These are phyloP conservation scores for Micromys minutus DNA, from an alignment of 2,113 vertebrate genomes.

Conservation along the genomic window DNA sequence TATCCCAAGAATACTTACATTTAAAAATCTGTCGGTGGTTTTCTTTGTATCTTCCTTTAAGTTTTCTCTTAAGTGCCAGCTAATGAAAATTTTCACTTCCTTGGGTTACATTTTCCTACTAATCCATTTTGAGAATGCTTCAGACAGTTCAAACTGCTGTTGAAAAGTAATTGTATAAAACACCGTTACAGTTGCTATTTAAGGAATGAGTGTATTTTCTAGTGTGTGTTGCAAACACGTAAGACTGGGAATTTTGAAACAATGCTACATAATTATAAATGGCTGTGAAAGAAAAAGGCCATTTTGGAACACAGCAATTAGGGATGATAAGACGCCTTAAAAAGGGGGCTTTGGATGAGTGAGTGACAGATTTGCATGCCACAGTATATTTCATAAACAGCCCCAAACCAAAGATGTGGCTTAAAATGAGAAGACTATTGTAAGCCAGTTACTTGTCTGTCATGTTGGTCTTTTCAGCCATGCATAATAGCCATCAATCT, in stretches of 20 bases:
- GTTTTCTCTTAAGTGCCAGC: neutral
- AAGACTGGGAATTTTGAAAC: conserved; percentile 15
- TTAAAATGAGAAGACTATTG: neutral
- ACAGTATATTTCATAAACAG: conserved; percentile 6
- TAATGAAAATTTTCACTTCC: conserved; percentile 27
- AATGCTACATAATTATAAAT: conserved; percentile 23
- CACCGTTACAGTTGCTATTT: neutral
- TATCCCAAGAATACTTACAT: neutral
- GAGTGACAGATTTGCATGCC: neutral
- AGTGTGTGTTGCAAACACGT: neutral
- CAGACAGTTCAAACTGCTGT: neutral
- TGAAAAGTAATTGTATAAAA: neutral
- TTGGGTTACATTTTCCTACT: neutral
- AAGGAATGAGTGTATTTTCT: neutral
- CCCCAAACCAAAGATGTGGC: neutral
- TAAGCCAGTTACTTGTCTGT: conserved; percentile 15
- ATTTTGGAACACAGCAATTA: neutral
- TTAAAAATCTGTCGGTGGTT: neutral
- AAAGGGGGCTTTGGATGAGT: neutral
- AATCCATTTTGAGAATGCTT: conserved; percentile 1
- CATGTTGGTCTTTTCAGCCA: neutral
- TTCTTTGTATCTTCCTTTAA: neutral
- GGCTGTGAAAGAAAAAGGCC: neutral
- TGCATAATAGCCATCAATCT: neutral
- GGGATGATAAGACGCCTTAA: neutral